Evolutionary conservation across 2,113 vertebrate species (phyloP).

Genomic region (Myotis lucifugus): DNA sequence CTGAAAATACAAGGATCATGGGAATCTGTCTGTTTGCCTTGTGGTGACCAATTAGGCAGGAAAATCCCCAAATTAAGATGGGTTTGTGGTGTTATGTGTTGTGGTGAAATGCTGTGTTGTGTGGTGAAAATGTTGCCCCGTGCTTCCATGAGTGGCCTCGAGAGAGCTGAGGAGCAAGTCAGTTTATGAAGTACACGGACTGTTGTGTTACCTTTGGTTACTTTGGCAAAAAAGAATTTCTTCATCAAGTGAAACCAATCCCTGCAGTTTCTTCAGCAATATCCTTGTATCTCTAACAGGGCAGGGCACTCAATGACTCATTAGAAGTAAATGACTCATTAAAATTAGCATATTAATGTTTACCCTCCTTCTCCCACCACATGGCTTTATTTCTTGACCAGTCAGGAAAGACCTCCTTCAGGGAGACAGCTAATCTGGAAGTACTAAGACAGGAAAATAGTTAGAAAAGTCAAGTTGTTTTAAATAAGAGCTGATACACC

Average conservation of each 20-base stretch:
- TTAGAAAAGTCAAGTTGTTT: slow-evolving; percentile 28
- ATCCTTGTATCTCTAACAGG: not conserved
- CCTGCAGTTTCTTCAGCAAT: not conserved
- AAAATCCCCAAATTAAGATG: not conserved
- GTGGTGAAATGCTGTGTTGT: not conserved
- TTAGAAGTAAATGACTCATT: no score
- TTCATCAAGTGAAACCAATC: not conserved
- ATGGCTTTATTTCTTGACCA: slow-evolving; percentile 31
- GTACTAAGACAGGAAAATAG: not conserved
- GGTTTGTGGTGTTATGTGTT: not conserved
- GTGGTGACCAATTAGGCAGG: not conserved
- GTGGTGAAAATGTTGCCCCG: not conserved
- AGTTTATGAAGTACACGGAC: not conserved
- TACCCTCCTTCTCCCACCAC: not conserved
- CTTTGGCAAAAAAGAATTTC: not conserved
- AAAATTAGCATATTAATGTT: not conserved
- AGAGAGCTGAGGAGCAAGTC: not conserved
- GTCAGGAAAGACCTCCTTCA: not conserved
- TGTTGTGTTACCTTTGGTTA: not conserved
- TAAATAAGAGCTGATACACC: not conserved
- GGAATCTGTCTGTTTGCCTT: not conserved
- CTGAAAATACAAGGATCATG: not conserved
- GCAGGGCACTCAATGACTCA: not conserved
- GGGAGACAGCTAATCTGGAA: not conserved
- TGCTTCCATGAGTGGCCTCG: not conserved